A percentile compares a stretch with the other conserved stretches of the same genome.
Conservation (phyloP, 1,140 invertebrate species). For the Polypedilum vanderplanki region DNA sequence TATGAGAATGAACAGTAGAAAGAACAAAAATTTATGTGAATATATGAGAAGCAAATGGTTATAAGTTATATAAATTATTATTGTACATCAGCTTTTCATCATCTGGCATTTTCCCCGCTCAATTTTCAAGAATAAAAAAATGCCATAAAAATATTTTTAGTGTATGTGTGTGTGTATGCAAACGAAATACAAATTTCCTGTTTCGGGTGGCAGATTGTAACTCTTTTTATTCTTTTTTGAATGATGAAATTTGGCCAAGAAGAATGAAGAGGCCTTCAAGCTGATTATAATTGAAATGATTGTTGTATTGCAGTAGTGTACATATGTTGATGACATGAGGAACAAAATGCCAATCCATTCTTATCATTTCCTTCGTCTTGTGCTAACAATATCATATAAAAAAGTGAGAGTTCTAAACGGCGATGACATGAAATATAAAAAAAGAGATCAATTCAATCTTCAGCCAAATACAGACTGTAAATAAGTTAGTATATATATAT, state of each 20-base stretch:
- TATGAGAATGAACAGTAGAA: background rate
- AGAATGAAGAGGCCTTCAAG: background rate
- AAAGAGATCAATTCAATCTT: background rate
- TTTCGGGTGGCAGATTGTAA: slow-evolving; percentile 11
- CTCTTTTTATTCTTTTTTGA: background rate
- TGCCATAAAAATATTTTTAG: background rate
- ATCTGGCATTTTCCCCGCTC: background rate
- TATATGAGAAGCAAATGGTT: background rate
- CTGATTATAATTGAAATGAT: background rate
- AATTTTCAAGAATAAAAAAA: slow-evolving; percentile 4
- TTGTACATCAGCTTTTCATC: slow-evolving; percentile 12
- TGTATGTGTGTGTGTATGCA: background rate
- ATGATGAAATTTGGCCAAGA: background rate
- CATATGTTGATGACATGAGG: background rate
- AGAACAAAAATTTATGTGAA: too few species aligned
- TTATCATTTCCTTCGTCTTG: background rate
- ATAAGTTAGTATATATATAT: background rate
- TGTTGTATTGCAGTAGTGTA: background rate
- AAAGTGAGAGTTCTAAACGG: background rate
- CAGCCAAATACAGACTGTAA: background rate
- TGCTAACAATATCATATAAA: too few species aligned
- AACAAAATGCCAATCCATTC: background rate
- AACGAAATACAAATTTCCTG: slow-evolving; percentile 13
- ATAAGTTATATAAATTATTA: slow-evolving; percentile 8
- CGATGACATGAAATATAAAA: background rate